Conservation (phyloP, 1,140 invertebrate genomes). For the Trissolcus basalis region DNA sequence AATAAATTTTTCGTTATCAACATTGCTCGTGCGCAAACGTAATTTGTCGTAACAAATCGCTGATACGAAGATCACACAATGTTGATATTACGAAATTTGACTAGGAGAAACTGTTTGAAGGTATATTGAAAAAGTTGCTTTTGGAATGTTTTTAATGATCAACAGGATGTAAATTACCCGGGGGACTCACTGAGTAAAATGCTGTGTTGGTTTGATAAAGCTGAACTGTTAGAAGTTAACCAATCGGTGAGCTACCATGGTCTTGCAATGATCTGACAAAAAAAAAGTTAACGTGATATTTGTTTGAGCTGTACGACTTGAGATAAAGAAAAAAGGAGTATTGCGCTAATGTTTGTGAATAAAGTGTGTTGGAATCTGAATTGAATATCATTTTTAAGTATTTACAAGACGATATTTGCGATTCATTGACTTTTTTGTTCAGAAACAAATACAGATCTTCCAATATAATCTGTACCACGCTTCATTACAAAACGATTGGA, state of each 20-base stretch:
- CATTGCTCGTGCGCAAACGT: too few species aligned
- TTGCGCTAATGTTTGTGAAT: too few species aligned
- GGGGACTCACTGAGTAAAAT: conserved; percentile 72
- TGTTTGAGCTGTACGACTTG: too few species aligned
- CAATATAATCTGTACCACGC: too few species aligned
- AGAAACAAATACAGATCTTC: neutral
- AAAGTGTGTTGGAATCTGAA: neutral
- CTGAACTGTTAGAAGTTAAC: conserved; percentile 64
- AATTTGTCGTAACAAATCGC: too few species aligned
- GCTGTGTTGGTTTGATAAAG: conserved; percentile 74
- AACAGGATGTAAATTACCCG: conserved; percentile 74
- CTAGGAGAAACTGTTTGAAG: conserved; percentile 11
- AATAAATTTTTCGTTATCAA: too few species aligned
- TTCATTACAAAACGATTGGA: too few species aligned
- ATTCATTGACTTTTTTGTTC: neutral
- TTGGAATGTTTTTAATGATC: conserved; percentile 66
- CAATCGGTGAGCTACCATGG: conserved; percentile 71
- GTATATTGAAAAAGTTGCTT: conserved; percentile 7
- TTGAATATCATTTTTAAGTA: neutral
- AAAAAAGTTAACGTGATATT: conserved; percentile 29
- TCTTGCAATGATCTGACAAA: conserved; percentile 60
- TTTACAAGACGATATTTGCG: neutral
- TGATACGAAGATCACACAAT: too few species aligned
- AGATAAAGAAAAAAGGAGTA: neutral
- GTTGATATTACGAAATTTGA: too few species aligned